These are phyloP conservation scores for Megamerina dolium DNA, from an alignment of 2,888 invertebrate species.

Conservation along the genomic window DNA sequence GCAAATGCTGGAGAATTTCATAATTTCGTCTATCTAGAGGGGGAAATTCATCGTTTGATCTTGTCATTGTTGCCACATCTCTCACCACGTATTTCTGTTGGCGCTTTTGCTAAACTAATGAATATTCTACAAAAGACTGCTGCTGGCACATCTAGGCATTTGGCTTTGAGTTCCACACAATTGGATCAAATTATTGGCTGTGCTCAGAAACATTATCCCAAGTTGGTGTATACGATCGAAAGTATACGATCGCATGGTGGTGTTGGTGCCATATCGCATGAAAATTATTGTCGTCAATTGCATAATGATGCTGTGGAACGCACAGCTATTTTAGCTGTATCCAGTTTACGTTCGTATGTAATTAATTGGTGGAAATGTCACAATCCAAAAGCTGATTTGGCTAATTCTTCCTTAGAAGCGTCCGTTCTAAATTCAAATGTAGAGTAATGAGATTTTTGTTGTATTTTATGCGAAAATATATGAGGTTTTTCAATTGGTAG, in stretches of 20 bases:
- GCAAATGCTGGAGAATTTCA: conserved; percentile 33
- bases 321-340: conserved; percentile 28
- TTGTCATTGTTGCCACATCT: conserved; percentile 36
- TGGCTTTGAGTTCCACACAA: conserved; percentile 26
- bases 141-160: conserved; percentile 20
- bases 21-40: conserved; percentile 33
- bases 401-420: too few relatives aligned
- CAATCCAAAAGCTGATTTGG: neutral
- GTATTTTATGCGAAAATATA: too few relatives aligned
- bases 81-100: conserved; percentile 38
- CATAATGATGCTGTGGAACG: conserved; percentile 17
- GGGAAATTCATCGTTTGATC: conserved; percentile 33
- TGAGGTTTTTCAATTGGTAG: too few relatives aligned
- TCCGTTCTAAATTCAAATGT: too few relatives aligned
- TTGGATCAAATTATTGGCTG: conserved; percentile 38
- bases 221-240: conserved; percentile 30
- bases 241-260: conserved; percentile 36
- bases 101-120: conserved; percentile 35
- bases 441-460: too few relatives aligned
- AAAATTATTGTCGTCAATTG: conserved; percentile 32
- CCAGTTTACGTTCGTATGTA: conserved; percentile 32
- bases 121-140: conserved; percentile 42
- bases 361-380: conserved; percentile 31
- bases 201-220: conserved; percentile 33
- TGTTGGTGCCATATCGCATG: conserved; percentile 28